These are phyloP conservation scores for Drosophila erecta DNA, from an alignment of 1,140 invertebrate genomes.

Conservation along the genomic window DNA sequence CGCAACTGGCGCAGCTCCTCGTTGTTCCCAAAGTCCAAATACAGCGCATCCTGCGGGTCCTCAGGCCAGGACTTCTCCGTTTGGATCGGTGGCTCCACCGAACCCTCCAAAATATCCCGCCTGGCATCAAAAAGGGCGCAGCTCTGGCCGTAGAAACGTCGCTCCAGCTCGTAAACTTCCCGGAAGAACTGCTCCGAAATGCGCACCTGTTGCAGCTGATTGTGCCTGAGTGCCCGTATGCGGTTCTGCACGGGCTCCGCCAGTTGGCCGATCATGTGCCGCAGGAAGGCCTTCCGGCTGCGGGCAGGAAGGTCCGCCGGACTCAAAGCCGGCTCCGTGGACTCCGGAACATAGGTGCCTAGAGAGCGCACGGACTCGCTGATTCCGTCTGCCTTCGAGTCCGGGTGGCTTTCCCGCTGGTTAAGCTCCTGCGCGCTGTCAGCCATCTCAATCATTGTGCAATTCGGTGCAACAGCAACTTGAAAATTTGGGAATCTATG, in stretches of 20 bases:
- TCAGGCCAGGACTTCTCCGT: constrained; percentile 92
- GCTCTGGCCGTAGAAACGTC: constrained; percentile 94
- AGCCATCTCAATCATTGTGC: neutral
- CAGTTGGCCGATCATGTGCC: constrained; percentile 85
- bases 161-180: constrained; percentile 96
- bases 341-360: neutral
- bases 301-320: constrained; percentile 57
- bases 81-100: constrained; percentile 92
- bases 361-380: constrained; percentile 9
- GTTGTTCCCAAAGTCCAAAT: constrained; percentile 77
- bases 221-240: constrained; percentile 95
- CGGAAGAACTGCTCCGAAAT: constrained; percentile 97
- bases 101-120: constrained; percentile 90
- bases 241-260: constrained; percentile 92
- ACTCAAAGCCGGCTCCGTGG: constrained; percentile 12
- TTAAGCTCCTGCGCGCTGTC: neutral
- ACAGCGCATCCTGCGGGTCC: constrained; percentile 86
- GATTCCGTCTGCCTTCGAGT: neutral
- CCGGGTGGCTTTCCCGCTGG: neutral
- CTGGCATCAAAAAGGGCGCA: constrained; percentile 92
- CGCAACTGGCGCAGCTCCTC: constrained; percentile 65
- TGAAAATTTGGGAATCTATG: neutral
- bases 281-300: constrained; percentile 56
- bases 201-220: constrained; percentile 94
- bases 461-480: neutral